Evolutionary conservation across 2,888 invertebrate genomes (phyloP), one percentile per base, ranked within the genome.

Genomic region (Luperina testacea): DNA sequence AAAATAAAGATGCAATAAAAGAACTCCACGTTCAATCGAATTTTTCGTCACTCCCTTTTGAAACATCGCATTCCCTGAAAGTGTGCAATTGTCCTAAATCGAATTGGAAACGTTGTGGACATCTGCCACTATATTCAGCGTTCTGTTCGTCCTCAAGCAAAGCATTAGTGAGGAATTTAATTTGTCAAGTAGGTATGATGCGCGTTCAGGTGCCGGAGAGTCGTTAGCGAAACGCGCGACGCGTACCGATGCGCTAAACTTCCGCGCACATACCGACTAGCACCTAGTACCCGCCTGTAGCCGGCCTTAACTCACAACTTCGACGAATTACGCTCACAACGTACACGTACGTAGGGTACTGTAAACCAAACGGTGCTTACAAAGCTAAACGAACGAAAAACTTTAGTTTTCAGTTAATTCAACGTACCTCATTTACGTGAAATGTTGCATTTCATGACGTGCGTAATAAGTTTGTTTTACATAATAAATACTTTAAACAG

Each of bases 41-140:
- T 94, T 92, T 92, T 93, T 93, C 91, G 91, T 90, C 92, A 93
- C 92, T 94, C 91, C 90, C 89, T 90, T 92, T 89, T 89, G 90
- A 89, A 94, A 93, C 93, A 92, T 92, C 93, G 93, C 90, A 92
- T 92, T 90, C 91, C 88, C 87, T 85, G 83, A 89, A 92, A 93
- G 91, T 93, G 91, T 93, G 92, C 93, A 93, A 91, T 92, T 93
- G 90, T 91, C 90, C 92, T 92, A 94, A 95, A 96, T 95, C 94
- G 94, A 95, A 95, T 96, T 95, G 94, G 86, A 88, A 91, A 88
- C 87, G 87, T 89, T 84, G 84, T 83, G 79, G 85, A 88, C 90
- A 90, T 90, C 88, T 75, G 64, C 69, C 75, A 89, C 84, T 88
- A 79, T 86, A 80, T 87, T 86, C 88, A 84, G 84, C 87, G 78